Evolutionary conservation across 2,797 vertebrate species (phyloP).

Genomic region (Onychomys leucogaster): DNA sequence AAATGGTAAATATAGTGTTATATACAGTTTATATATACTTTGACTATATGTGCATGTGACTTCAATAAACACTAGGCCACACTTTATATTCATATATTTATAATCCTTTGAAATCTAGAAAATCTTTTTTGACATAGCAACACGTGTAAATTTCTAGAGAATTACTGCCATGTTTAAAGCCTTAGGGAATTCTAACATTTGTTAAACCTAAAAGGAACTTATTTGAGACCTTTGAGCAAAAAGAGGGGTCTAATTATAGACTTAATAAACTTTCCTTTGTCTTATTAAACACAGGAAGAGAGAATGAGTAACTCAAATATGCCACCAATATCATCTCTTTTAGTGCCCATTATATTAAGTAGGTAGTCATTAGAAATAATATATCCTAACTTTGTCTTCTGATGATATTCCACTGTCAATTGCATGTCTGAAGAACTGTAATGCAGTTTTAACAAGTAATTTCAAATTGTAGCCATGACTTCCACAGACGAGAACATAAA

Average conservation of each 20-base stretch:
- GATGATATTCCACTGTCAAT: background rate
- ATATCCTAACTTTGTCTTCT: background rate
- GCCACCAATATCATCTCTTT: background rate
- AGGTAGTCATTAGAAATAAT: background rate
- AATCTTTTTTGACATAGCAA: background rate
- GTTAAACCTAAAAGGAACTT: slow-evolving; percentile 19
- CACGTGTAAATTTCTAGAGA: background rate
- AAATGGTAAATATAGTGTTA: background rate
- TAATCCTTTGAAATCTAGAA: background rate
- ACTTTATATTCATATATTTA: background rate
- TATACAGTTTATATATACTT: background rate
- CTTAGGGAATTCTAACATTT: background rate
- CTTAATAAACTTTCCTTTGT: background rate
- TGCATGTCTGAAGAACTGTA: background rate
- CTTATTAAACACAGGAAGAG: slow-evolving; percentile 17
- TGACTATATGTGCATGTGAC: background rate
- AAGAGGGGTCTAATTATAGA: background rate
- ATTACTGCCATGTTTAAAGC: background rate
- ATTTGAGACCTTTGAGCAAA: slow-evolving; percentile 48
- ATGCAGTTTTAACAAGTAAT: background rate
- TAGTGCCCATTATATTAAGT: background rate
- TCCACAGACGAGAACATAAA: background rate
- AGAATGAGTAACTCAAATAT: background rate
- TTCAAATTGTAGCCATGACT: background rate
- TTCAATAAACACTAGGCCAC: background rate